Evolutionary conservation across 35 echinoderm and acorn worm species (phyloP).

Genomic region (Eucidaris tribuloides): DNA sequence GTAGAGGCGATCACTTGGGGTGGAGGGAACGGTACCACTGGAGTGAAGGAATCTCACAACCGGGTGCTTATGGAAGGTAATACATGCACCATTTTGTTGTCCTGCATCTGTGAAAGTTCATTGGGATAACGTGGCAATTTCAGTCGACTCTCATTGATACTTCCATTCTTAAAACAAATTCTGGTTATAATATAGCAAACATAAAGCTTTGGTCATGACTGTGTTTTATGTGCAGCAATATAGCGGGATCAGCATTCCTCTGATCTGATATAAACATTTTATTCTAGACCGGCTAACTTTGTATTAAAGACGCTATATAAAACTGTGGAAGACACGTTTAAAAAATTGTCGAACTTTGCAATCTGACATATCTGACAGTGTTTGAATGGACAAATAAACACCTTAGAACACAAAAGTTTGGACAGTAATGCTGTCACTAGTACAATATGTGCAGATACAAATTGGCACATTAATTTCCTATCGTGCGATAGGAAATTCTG

Average conservation of each 20-base stretch:
- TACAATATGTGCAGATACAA: no score
- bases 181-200: constrained; percentile 19
- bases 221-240: background rate
- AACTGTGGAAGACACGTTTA: no score
- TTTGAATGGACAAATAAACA: no score
- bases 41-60: constrained; percentile 11
- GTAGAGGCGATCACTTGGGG: constrained; percentile 11
- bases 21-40: constrained; percentile 13
- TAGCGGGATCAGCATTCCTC: no score
- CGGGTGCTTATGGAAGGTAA: constrained; percentile 15
- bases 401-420: no score
- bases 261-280: background rate
- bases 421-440: no score
- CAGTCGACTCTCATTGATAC: constrained; percentile 16
- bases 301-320: no score
- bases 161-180: constrained; percentile 11
- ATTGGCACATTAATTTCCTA: no score
- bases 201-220: background rate
- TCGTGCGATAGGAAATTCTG: no score
- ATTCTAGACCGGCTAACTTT: background rate
- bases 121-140: constrained; percentile 27
- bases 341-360: no score
- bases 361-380: no score
- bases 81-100: constrained; percentile 15
- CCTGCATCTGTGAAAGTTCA: constrained; percentile 21